A percentile compares a stretch with the other conserved stretches of the same genome.
Conservation (phyloP, 2,113 vertebrate species). For the Apteryx mantelli region DNA sequence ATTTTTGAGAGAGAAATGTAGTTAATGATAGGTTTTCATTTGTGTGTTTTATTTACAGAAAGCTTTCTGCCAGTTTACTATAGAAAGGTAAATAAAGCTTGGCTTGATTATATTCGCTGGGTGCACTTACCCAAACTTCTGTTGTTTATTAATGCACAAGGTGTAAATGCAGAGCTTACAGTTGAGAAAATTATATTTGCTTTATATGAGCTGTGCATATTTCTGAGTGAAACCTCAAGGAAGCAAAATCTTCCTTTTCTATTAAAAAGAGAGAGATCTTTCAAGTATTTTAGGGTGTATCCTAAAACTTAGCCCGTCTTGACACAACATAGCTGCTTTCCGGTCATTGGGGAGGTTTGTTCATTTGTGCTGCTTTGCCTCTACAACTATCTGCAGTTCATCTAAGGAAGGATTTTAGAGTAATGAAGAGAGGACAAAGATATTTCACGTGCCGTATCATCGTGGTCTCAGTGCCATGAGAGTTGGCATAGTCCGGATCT, state of each 20-base stretch:
- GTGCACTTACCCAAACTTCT: not conserved
- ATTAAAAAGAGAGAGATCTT: accelerated
- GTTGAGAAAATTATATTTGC: not conserved
- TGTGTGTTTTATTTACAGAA: conserved; percentile 29
- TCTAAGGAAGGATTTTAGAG: too few relatives aligned
- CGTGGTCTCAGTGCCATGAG: accelerated
- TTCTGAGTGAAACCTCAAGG: not conserved
- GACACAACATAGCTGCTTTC: not conserved
- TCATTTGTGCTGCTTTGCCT: not conserved
- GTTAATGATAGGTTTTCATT: conserved; percentile 34
- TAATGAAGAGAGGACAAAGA: not conserved
- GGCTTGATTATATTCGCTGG: not conserved
- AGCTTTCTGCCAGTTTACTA: not conserved
- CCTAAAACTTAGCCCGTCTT: not conserved
- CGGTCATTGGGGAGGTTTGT: accelerated
- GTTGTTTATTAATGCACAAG: not conserved
- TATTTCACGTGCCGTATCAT: not conserved
- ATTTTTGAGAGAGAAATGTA: conserved; percentile 5
- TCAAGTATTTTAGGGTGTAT: not conserved
- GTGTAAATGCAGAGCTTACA: not conserved
- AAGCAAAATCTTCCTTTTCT: not conserved
- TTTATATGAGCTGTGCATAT: not conserved
- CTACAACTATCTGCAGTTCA: too few relatives aligned
- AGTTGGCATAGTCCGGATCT: not conserved
- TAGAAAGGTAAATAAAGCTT: conserved; percentile 3